Percentiles rank a stretch among this genome's conserved stretches.
These are phyloP conservation scores for Eupeodes corollae DNA, from an alignment of 1,140 invertebrate genomes.

Conservation along the genomic window DNA sequence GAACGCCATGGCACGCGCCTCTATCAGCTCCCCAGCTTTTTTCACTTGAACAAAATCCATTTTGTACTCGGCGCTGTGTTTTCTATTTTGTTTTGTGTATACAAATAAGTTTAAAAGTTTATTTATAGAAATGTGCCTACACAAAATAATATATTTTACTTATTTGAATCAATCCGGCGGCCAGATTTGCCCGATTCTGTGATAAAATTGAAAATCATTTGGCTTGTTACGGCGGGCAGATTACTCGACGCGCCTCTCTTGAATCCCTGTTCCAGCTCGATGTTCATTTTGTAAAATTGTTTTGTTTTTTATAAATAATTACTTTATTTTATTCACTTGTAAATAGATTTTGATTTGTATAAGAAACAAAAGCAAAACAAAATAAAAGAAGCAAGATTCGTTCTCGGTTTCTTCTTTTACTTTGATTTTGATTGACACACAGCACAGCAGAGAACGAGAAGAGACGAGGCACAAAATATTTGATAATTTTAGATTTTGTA, in stretches of 20 bases:
- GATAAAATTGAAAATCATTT: constrained; percentile 24
- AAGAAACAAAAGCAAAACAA: neutral
- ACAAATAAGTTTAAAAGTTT: neutral
- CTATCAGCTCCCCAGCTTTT: constrained; percentile 12
- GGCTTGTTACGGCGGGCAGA: constrained; percentile 18
- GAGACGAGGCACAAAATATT: too few relatives aligned
- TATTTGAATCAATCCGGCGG: neutral
- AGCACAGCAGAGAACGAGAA: too few relatives aligned
- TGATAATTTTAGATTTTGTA: too few relatives aligned
- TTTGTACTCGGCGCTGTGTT: constrained; percentile 18
- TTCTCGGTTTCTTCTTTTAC: too few relatives aligned
- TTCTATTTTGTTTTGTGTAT: neutral
- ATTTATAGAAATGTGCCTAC: neutral
- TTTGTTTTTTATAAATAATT: constrained; percentile 1
- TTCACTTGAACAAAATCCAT: constrained; percentile 29
- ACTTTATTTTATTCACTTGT: neutral
- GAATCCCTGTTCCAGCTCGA: constrained; percentile 28
- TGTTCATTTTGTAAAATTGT: constrained; percentile 23
- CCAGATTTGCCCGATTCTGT: constrained; percentile 2
- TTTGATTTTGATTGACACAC: too few relatives aligned
- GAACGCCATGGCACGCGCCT: constrained; percentile 22
- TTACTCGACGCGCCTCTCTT: constrained; percentile 25
- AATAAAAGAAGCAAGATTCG: too few relatives aligned
- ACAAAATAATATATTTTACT: neutral
- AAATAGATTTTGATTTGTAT: neutral